Base-by-base conservation (phyloP, 2,113 vertebrate genomes). In the Nothoprocta pentlandii region DNA sequence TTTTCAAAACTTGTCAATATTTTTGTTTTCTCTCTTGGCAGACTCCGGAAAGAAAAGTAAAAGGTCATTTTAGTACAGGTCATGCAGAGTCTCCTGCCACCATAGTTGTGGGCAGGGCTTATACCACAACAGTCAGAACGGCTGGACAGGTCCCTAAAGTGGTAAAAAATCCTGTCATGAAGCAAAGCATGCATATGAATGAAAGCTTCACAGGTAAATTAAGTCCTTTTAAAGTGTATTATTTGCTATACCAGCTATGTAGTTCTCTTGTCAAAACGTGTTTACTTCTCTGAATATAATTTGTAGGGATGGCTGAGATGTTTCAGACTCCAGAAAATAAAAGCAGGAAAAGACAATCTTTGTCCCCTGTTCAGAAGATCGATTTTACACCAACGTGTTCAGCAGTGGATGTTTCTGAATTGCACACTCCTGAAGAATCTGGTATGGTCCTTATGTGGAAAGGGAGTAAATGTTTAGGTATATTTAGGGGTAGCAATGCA, bases 41-140 rank as follows among this genome's bases (percentile, higher is more conserved):
- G 98, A 98, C 98, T 39, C 98, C 98, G 90, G 96, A 96, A 58
- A 97, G 83, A 86, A 97, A 96, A 75, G 58, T 97, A 10, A 92
- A 96, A 32, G 94, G 87, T 49, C 85, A 97, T 9, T 87, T 94
- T 42, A 98, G 98, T 96, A 99, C 99, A 34, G 99, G 99, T 12
- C 99, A 99, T 76, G 99, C 98, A 30, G 95, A 97, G 70, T 99
- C 99, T n/a, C 99, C 99, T 10, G 98, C 93, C 41, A 98, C 98
- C 26, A 97, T 98, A 76, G 84, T 98, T 67, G 85, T 98, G 51
- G 98, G 99, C 17, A 98, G 93, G 96, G 98, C 98, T 90, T 97
- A 98, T 75, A 91, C 96, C 39, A 97, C 87, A 7, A 78, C 53
- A 5, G 58, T 96, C 6, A 93, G 87, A 53, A 71, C 76, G 9